Percentiles rank a stretch among this genome's conserved stretches.
These are phyloP conservation scores for Hippocampus zosterae DNA, from an alignment of 2,113 vertebrate genomes.

Conservation along the genomic window DNA sequence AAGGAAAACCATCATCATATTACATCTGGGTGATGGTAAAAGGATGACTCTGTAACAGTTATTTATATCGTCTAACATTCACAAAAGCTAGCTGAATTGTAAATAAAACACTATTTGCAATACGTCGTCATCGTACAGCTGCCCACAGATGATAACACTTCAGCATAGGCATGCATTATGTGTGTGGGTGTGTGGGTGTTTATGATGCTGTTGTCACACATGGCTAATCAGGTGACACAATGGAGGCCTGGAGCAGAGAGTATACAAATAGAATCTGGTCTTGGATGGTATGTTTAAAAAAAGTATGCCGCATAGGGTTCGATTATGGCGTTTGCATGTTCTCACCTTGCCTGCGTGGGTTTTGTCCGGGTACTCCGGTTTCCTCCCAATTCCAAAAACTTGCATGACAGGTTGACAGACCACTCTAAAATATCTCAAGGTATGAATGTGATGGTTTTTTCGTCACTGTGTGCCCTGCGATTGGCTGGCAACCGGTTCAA, in stretches of 20 bases:
- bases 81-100: not conserved
- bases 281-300: conserved; percentile 39
- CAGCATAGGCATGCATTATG: conserved; percentile 11
- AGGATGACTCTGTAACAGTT: not conserved
- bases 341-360: too few species aligned
- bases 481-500: too few species aligned
- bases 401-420: too few species aligned
- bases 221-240: conserved; percentile 56
- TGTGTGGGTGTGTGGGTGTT: conserved; percentile 15
- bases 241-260: conserved; percentile 30
- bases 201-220: conserved; percentile 45
- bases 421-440: too few species aligned
- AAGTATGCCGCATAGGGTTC: conserved; percentile 14
- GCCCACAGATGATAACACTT: not conserved
- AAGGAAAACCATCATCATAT: not conserved
- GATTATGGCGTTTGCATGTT: too few species aligned
- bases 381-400: too few species aligned
- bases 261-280: conserved; percentile 34
- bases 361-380: too few species aligned
- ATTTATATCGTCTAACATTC: not conserved
- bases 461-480: too few species aligned
- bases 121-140: not conserved
- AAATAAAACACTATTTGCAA: not conserved
- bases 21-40: not conserved
- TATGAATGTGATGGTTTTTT: too few species aligned